A percentile compares a stretch with the other conserved stretches of the same genome.
Conservation (phyloP, 2,888 invertebrate genomes). For the Notodonta dromedarius region DNA sequence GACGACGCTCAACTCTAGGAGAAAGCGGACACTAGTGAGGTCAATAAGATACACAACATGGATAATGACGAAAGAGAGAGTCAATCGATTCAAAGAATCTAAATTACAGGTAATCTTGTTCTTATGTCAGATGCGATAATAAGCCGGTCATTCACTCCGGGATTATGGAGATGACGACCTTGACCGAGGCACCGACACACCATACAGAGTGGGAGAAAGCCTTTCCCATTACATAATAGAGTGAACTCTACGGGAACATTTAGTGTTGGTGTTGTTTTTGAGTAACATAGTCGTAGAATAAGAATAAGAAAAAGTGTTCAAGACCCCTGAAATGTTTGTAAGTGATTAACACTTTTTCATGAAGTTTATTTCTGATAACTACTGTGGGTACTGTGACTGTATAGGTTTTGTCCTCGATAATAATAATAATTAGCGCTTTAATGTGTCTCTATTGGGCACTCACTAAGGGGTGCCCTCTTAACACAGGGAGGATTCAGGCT, state of each 20-base stretch:
- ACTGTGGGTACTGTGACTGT: no score
- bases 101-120: slow-evolving; percentile 2
- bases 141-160: slow-evolving; percentile 32
- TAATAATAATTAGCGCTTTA: no score
- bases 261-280: slow-evolving; percentile 30
- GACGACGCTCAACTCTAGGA: background rate
- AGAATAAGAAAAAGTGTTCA: background rate
- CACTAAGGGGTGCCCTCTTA: no score
- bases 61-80: background rate
- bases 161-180: slow-evolving; percentile 29
- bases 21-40: background rate
- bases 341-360: slow-evolving; percentile 11
- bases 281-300: slow-evolving; percentile 19
- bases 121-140: slow-evolving; percentile 11
- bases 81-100: background rate
- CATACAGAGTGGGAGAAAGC: slow-evolving; percentile 43
- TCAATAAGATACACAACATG: background rate
- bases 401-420: no score
- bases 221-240: slow-evolving; percentile 34
- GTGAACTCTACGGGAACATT: slow-evolving; percentile 20
- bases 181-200: slow-evolving; percentile 26
- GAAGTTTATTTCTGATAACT: background rate
- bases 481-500: no score
- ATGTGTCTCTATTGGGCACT: no score
- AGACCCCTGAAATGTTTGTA: slow-evolving; percentile 22